phyloP scores from a whole-genome alignment of 2,888 invertebrate species.

The Spisula subtruncata region DNA sequence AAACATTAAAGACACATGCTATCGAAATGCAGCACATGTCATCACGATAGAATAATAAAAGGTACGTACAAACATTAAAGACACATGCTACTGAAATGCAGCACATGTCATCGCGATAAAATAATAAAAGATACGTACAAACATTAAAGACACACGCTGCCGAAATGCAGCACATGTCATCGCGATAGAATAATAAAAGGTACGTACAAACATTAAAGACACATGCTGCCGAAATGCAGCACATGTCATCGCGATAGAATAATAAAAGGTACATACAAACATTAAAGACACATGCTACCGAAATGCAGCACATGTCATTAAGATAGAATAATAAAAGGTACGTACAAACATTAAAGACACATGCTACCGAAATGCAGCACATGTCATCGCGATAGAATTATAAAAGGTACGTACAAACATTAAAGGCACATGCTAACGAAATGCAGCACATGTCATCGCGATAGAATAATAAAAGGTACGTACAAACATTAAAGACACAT shows the following conservation, averaged over 20 bases:
- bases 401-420: too few species aligned
- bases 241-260: too few species aligned
- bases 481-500: neutral
- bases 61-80: neutral
- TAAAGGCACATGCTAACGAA: neutral
- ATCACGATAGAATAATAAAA: neutral
- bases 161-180: neutral
- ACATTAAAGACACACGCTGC: neutral
- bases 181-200: neutral
- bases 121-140: neutral
- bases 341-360: too few species aligned
- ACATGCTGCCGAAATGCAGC: neutral
- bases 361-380: too few species aligned
- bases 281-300: too few species aligned
- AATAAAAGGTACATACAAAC: too few species aligned
- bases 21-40: neutral
- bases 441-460: neutral
- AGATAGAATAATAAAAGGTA: too few species aligned
- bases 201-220: neutral
- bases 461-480: neutral
- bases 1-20: neutral
- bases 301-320: too few species aligned
- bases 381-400: too few species aligned
- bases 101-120: neutral
- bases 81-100: neutral